phyloP scores from a whole-genome alignment of 2,888 invertebrate genomes.

The Chloromyia formosa region DNA sequence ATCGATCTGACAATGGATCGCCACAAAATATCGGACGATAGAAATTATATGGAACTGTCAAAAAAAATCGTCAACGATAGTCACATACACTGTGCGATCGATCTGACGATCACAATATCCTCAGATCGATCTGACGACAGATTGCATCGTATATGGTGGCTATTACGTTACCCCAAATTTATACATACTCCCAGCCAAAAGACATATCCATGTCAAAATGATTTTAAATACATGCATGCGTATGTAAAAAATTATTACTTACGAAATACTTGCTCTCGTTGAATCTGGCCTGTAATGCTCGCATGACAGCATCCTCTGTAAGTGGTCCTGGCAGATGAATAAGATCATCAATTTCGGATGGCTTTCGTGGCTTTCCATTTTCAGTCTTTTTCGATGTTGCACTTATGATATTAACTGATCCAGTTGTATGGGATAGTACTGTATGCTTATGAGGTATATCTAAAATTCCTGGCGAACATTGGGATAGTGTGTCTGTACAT shows the following conservation, averaged over 20 bases:
- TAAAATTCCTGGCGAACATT: constrained; percentile 51
- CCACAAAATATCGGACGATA: too few species aligned
- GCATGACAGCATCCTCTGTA: constrained; percentile 92
- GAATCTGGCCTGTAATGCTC: constrained; percentile 90
- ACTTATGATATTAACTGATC: constrained; percentile 49
- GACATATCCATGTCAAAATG: too few species aligned
- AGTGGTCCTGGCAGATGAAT: constrained; percentile 92
- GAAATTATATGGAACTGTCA: too few species aligned
- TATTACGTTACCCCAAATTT: too few species aligned
- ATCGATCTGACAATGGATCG: too few species aligned
- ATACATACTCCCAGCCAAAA: too few species aligned
- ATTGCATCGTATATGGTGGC: too few species aligned
- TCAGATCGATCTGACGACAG: too few species aligned
- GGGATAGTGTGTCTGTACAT: constrained; percentile 51
- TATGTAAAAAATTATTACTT: constrained; percentile 63
- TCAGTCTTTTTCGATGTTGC: constrained; percentile 47
- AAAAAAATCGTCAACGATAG: too few species aligned
- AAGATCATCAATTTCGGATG: constrained; percentile 79
- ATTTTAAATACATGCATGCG: too few species aligned
- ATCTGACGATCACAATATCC: too few species aligned
- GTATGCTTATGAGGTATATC: constrained; percentile 45
- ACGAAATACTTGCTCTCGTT: constrained; percentile 88
- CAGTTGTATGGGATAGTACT: constrained; percentile 44
- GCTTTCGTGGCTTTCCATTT: constrained; percentile 53
- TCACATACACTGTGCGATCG: too few species aligned